Conservation (phyloP, 92 coral and sea anemone species). For the Epizoanthus fatuus region DNA sequence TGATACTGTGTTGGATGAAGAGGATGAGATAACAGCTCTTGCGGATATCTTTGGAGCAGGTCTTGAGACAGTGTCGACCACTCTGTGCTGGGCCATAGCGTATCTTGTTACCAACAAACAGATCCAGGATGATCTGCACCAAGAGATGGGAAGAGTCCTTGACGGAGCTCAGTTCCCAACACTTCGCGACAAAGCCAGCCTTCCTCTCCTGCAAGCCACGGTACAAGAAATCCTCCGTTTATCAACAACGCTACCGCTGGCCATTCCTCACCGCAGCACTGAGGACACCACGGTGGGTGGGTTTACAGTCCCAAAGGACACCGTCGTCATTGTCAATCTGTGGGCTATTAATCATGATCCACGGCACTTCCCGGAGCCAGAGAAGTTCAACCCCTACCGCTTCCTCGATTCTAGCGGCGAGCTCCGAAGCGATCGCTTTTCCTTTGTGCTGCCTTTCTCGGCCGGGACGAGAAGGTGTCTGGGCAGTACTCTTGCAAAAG, state of each 20-base stretch:
- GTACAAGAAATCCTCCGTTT: slow-evolving; percentile 72
- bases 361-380: slow-evolving; percentile 65
- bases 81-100: slow-evolving; percentile 71
- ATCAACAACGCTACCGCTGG: slow-evolving; percentile 65
- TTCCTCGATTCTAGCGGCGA: slow-evolving; percentile 66
- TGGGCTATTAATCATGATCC: slow-evolving; percentile 85
- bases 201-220: slow-evolving; percentile 78
- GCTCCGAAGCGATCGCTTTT: slow-evolving; percentile 57
- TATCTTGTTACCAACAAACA: slow-evolving; percentile 56
- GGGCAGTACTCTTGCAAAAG: slow-evolving; percentile 74
- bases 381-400: slow-evolving; percentile 70
- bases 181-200: slow-evolving; percentile 56
- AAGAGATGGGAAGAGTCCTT: slow-evolving; percentile 59
- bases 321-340: slow-evolving; percentile 65
- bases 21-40: slow-evolving; percentile 59
- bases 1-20: slow-evolving; percentile 13
- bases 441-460: slow-evolving; percentile 63
- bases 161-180: slow-evolving; percentile 52
- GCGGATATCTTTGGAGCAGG: slow-evolving; percentile 80
- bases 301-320: slow-evolving; percentile 66
- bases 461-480: slow-evolving; percentile 77
- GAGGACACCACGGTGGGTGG: slow-evolving; percentile 51
- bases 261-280: slow-evolving; percentile 68
- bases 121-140: slow-evolving; percentile 62
- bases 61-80: slow-evolving; percentile 64